Conservation (phyloP, 2,113 vertebrate genomes). For the Varanus salvator region DNA sequence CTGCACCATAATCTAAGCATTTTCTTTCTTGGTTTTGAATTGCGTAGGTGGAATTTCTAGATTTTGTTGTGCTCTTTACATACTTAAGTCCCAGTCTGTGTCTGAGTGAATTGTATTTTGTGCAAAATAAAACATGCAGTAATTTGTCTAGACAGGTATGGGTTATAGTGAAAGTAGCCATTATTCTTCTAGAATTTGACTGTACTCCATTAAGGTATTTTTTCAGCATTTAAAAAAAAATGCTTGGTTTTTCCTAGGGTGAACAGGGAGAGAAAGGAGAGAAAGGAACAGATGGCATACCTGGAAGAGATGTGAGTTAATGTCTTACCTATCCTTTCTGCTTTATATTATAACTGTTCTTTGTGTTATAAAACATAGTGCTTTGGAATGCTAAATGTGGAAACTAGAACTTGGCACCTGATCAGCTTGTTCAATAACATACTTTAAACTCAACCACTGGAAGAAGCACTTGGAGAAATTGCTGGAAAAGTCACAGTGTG, state of each 20-base stretch:
- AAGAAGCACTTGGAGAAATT: background rate
- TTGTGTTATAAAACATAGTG: background rate
- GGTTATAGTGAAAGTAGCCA: background rate
- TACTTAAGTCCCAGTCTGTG: background rate
- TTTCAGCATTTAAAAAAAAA: slow-evolving; percentile 37
- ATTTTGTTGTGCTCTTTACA: background rate
- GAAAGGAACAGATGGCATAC: slow-evolving; percentile 72
- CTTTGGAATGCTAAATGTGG: background rate
- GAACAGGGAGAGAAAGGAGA: slow-evolving; percentile 81
- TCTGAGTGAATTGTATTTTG: background rate
- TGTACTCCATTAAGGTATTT: slow-evolving; percentile 26
- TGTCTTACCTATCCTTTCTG: background rate
- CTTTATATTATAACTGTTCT: background rate
- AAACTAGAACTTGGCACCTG: background rate
- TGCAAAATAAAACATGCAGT: background rate
- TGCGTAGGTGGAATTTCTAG: background rate
- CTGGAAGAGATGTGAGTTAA: slow-evolving; percentile 76
- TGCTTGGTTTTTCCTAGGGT: slow-evolving; percentile 74
- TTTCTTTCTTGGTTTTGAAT: background rate
- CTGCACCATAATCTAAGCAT: background rate
- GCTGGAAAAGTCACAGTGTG: background rate
- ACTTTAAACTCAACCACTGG: background rate
- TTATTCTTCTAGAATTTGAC: slow-evolving; percentile 15
- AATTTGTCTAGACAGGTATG: background rate
- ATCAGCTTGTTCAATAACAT: background rate